Base-by-base conservation (phyloP, 2,113 vertebrate species). In the Pomatostomus ruficeps region DNA sequence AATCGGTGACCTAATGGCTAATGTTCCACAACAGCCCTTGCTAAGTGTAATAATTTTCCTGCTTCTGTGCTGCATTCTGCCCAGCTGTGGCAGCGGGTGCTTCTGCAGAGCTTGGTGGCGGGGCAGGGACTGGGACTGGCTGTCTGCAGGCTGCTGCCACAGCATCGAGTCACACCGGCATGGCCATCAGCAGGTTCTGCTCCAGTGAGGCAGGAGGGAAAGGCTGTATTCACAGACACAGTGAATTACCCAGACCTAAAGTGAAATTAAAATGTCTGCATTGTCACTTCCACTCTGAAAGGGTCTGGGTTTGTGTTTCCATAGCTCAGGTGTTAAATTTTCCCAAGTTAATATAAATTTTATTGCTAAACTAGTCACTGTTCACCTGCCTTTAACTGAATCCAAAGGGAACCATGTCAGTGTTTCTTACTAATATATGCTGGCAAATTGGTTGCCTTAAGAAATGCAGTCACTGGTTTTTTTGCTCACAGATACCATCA, bases 121-220 rank as follows among this genome's bases (percentile, higher is more conserved):
- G 16, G 4, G 19, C 15, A 45, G 68, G 25, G 20, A 4, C 25
- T 11, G 40, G 10, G 33, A 3, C 25, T 14, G 33, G 2, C 25
- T 49, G 7, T 10, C 51, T 75, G 45, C 46, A 58, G 65, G 35
- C 14, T 17, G 43, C 9, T 5, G 35, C 48, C 28, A 4, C 25
- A 42, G 20, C 71, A 8, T 11, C 0, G 2, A 29, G 7, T 54
- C 6, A 3, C 4, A 12, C 24, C 46, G 21, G 0, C 1, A 0
- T 6, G 20, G 28, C 28, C 35, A 21, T 9, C 16, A 9, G 36
- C 9, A 19, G n/a, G n/a, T 65, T 31, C 59, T 70, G 1, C 15
- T 26, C 15, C 28, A 2, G 7, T 3, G 28, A 43, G 29, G 31
- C 1, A 3, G 1, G 4, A 38, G 52, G 13, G 14, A 11, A 46